These are phyloP conservation scores for Bombycilla garrulus DNA, from an alignment of 2,113 vertebrate species.

Conservation along the genomic window DNA sequence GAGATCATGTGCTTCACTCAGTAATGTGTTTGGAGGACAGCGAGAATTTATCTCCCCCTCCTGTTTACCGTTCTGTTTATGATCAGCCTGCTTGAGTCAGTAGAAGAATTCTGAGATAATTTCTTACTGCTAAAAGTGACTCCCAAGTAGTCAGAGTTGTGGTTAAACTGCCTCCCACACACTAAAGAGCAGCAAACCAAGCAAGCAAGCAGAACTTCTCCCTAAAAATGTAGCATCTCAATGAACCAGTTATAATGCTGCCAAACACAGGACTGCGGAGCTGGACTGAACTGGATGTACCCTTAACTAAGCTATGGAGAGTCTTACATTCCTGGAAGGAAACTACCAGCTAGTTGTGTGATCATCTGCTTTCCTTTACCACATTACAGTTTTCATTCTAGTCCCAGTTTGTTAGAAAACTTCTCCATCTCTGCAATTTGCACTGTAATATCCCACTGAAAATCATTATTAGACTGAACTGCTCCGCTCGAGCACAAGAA, in stretches of 20 bases:
- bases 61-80: not conserved
- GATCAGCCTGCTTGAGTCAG: not conserved
- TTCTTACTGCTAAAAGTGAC: not conserved
- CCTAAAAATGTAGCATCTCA: not conserved
- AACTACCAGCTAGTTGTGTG: not conserved
- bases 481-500: rapidly evolving
- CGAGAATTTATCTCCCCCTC: not conserved
- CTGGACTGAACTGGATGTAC: not conserved
- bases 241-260: not conserved
- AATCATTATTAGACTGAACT: not conserved
- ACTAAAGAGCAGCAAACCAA: not conserved
- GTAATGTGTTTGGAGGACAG: rapidly evolving
- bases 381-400: not conserved
- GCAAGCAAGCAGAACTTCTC: not conserved
- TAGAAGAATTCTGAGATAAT: not conserved
- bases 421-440: not conserved
- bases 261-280: not conserved
- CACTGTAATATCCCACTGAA: not conserved
- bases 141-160: not conserved
- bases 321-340: not conserved
- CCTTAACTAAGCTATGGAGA: not conserved
- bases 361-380: not conserved
- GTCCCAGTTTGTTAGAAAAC: not conserved
- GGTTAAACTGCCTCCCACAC: slow-evolving; percentile 28
- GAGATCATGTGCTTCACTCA: not conserved